Evolutionary conservation across 92 coral and sea anemone species (phyloP), one percentile per base, ranked within the genome.

Genomic region (Epizoanthus fatuus): DNA sequence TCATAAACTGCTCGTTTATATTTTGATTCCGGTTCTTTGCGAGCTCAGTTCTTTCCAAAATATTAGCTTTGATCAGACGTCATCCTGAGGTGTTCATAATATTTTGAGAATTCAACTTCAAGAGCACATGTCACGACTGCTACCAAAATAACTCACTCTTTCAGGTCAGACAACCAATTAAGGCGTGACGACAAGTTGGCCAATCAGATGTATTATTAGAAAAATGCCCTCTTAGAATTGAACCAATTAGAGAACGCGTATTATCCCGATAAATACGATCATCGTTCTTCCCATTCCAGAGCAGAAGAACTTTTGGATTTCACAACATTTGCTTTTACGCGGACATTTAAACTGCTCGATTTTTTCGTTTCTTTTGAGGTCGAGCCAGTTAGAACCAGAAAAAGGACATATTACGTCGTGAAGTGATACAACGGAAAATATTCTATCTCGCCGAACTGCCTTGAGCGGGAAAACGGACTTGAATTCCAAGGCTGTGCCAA

Each of bases 241-340:
- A 49, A 62, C 82, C 59, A 77, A 77, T 77, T 19, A 62, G 20
- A 42, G 68, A 37, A 4, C 40, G 19, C 13, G 82, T 77, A 42
- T 38, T 77, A 77, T 62, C 58, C n/a, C 1, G 8, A 38, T 7
- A 3, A 56, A 40, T 77, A 56, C 69, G 69, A 77, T 77, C 82
- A 77, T 60, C 82, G 82, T 77, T 77, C 82, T 40, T 77, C 35
- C 63, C 82, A 77, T 77, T 77, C 82, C 82, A 39, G 82, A 60
- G 40, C 82, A 77, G 82, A 77, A 25, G 82, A 77, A 77, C 40
- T 60, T 77, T 68, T 44, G 44, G 82, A 77, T 77, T 77, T 77
- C 82, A 77, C 69, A 77, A 60, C 19, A 77, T 77, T 59, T 60
- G 13, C 49, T 39, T 49, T 77, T 62, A 58, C 70, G 40, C 68